Conservation (phyloP, 2,888 invertebrate species). For the Alitta virens region DNA sequence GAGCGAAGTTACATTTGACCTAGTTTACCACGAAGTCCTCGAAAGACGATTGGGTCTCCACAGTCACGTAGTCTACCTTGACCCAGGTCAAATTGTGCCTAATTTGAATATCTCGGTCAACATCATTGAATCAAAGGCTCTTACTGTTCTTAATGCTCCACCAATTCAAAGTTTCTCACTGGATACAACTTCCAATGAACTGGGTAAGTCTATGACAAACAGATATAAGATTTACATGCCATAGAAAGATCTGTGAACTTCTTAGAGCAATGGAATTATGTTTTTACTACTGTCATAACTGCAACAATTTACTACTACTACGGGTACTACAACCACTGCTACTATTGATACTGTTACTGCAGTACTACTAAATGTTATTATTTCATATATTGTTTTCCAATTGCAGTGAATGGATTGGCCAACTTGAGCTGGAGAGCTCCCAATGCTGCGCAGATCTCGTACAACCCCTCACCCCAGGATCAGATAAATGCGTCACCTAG, state of each 20-base stretch:
- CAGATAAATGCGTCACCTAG: neutral
- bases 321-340: too few species aligned
- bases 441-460: neutral
- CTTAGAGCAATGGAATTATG: too few species aligned
- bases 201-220: too few species aligned
- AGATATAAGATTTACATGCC: too few species aligned
- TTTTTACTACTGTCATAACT: too few species aligned
- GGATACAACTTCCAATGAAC: too few species aligned
- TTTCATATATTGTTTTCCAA: too few species aligned
- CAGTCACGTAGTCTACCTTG: neutral
- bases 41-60: neutral
- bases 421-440: neutral
- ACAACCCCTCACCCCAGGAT: neutral
- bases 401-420: too few species aligned
- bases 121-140: neutral
- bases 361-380: too few species aligned
- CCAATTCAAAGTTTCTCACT: neutral
- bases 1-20: neutral
- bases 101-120: neutral
- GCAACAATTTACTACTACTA: too few species aligned
- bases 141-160: neutral
- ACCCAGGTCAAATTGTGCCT: neutral
- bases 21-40: neutral
- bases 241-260: too few species aligned
- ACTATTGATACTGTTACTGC: too few species aligned